Conservation (phyloP, 2,888 invertebrate species). For the Melolontha melolontha region DNA sequence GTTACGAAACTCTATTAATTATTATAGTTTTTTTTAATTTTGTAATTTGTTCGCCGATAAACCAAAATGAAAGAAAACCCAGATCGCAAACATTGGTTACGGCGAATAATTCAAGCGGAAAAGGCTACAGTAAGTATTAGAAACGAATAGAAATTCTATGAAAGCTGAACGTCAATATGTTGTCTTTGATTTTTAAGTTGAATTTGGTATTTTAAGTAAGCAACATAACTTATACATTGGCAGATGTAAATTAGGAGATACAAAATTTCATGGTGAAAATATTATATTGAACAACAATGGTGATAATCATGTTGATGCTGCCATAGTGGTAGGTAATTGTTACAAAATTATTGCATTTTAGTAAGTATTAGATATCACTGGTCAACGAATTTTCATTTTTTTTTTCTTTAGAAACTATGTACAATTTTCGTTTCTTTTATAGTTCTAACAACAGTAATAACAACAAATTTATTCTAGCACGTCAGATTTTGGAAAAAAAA, state of each 20-base stretch:
- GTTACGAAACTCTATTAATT: background rate
- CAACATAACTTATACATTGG: conserved; percentile 62
- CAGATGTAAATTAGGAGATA: conserved; percentile 57
- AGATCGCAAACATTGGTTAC: conserved; percentile 1
- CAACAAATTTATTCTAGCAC: no score
- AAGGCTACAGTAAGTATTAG: conserved; percentile 39
- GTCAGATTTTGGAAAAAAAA: no score
- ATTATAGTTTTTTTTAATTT: background rate
- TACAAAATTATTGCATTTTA: background rate
- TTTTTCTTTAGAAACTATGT: no score
- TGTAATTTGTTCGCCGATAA: background rate
- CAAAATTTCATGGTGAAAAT: conserved; percentile 62
- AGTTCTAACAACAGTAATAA: no score
- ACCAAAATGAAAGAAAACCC: conserved; percentile 3
- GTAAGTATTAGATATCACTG: no score
- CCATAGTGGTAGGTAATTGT: conserved; percentile 57
- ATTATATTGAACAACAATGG: conserved; percentile 64
- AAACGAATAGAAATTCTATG: background rate
- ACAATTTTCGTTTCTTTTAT: no score
- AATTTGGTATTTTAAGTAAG: conserved; percentile 56
- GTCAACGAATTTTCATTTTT: no score
- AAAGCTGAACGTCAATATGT: background rate
- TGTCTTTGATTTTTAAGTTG: conserved; percentile 55
- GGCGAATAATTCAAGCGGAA: conserved; percentile 15
- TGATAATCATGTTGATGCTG: conserved; percentile 61